phyloP scores from a whole-genome alignment of 2,888 invertebrate species.

The Erpobdella octoculata region DNA sequence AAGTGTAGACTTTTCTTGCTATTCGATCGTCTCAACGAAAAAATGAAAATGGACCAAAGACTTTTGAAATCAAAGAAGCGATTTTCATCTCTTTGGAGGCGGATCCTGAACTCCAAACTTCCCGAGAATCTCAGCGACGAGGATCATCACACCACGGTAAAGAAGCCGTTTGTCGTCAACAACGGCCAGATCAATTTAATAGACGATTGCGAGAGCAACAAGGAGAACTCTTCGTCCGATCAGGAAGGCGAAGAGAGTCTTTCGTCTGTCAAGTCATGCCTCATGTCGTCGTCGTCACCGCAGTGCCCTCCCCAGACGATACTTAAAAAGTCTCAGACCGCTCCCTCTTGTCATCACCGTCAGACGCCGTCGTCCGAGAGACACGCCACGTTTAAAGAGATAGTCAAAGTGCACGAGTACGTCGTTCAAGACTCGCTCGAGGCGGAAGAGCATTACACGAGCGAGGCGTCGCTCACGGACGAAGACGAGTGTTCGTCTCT shows the following conservation, averaged over 20 bases:
- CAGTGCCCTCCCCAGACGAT: slow-evolving; percentile 10
- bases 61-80: slow-evolving; percentile 12
- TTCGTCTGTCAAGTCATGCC: neutral
- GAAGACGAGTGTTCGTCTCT: neutral
- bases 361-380: slow-evolving; percentile 7
- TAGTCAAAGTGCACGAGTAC: slow-evolving; percentile 25
- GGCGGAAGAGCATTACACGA: slow-evolving; percentile 17
- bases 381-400: slow-evolving; percentile 24
- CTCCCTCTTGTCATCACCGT: slow-evolving; percentile 8
- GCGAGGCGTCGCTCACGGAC: slow-evolving; percentile 24
- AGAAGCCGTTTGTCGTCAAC: neutral
- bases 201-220: neutral
- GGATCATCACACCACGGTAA: neutral
- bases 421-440: slow-evolving; percentile 10
- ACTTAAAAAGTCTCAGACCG: slow-evolving; percentile 20
- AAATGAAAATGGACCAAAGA: slow-evolving; percentile 16
- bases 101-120: neutral
- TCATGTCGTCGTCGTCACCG: neutral
- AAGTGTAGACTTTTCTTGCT: neutral
- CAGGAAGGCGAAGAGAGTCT: neutral
- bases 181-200: neutral
- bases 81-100: slow-evolving; percentile 15
- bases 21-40: neutral
- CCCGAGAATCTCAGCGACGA: neutral
- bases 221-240: neutral